These are phyloP conservation scores for Papio anubis DNA, from an alignment of 2,113 vertebrate genomes.

Conservation along the genomic window DNA sequence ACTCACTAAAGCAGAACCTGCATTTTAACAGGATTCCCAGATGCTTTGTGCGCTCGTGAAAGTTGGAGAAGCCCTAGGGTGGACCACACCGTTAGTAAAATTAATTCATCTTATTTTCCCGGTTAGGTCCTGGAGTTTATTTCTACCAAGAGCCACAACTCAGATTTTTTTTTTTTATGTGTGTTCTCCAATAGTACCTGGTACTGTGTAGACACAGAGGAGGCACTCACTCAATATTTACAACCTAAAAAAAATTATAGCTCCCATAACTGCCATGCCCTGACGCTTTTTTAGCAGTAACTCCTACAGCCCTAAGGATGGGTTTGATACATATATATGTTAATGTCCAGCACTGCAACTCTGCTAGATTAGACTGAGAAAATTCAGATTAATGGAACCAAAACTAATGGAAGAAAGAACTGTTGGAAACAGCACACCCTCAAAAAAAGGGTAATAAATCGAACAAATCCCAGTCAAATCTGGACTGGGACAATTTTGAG, in stretches of 20 bases:
- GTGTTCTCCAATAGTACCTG: background rate
- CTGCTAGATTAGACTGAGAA: background rate
- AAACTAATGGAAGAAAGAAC: background rate
- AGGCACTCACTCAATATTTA: background rate
- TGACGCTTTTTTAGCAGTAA: background rate
- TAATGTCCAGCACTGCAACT: background rate
- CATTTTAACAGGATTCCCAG: background rate
- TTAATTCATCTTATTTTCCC: background rate
- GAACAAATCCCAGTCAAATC: background rate
- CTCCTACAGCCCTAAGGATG: background rate
- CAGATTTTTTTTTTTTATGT: background rate
- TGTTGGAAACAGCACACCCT: rapidly evolving
- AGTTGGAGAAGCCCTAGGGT: background rate
- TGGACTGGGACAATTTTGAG: background rate
- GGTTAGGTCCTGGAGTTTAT: background rate
- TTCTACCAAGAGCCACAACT: background rate
- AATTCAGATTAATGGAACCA: background rate
- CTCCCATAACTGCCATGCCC: background rate
- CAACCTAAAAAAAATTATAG: background rate
- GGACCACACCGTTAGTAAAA: background rate
- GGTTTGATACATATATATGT: background rate
- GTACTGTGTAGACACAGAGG: background rate
- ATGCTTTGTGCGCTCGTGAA: background rate
- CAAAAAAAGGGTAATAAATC: background rate
- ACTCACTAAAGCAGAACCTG: background rate